phyloP scores from a whole-genome alignment of 2,888 invertebrate species.

The Branchellion lobata region DNA sequence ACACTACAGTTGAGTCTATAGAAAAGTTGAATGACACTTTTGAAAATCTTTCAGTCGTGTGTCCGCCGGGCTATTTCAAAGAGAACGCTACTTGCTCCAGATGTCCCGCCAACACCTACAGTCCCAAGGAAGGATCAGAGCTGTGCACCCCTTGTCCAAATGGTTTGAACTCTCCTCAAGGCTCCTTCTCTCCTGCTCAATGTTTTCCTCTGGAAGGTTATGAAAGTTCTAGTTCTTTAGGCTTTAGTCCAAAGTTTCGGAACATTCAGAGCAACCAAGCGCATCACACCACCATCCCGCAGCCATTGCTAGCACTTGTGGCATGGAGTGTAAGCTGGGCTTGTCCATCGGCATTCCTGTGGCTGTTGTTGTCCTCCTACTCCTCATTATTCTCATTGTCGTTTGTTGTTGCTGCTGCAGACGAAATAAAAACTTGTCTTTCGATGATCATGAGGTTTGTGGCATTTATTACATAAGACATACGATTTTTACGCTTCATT shows the following conservation, averaged over 20 bases:
- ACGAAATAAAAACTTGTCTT: not conserved
- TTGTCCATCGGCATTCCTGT: not conserved
- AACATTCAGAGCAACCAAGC: too few species aligned
- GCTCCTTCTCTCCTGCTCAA: not conserved
- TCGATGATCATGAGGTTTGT: too few species aligned
- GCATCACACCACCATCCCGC: too few species aligned
- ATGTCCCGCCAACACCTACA: not conserved
- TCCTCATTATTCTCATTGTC: not conserved
- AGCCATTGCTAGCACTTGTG: not conserved
- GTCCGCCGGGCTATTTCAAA: not conserved
- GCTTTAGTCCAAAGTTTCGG: not conserved
- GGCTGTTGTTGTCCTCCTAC: not conserved
- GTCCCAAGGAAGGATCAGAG: not conserved
- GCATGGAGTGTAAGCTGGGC: not conserved
- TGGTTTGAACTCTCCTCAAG: not conserved
- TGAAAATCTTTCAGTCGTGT: not conserved
- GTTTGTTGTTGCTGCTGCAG: not conserved
- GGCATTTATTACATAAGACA: too few species aligned
- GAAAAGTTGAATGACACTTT: too few species aligned
- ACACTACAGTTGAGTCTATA: too few species aligned
- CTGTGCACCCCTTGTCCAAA: not conserved
- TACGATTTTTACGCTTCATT: too few species aligned
- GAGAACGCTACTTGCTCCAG: not conserved
- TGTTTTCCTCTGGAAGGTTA: not conserved
- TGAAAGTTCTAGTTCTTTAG: not conserved